Evolutionary conservation across 2,797 vertebrate genomes (phyloP).

Genomic region (Lindbergichthys nudifrons): DNA sequence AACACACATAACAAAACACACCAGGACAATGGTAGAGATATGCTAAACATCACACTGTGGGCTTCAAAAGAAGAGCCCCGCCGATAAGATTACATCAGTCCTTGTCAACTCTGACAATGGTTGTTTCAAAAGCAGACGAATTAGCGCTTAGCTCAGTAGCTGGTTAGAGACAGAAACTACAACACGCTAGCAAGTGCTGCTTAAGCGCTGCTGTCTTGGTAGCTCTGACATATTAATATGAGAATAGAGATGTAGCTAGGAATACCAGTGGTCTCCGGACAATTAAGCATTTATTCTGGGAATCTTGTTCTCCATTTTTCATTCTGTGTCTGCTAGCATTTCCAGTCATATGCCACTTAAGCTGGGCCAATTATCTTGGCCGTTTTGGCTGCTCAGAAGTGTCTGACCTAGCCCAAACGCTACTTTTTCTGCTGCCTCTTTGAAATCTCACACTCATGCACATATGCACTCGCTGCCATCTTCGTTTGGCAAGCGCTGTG

Average conservation of each 20-base stretch:
- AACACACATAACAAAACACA: constrained; percentile 70
- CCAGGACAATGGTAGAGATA: constrained; percentile 69
- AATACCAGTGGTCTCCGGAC: constrained; percentile 63
- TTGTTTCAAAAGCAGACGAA: constrained; percentile 42
- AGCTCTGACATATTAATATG: constrained; percentile 46
- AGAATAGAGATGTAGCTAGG: constrained; percentile 46
- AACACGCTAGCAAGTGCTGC: constrained; percentile 20
- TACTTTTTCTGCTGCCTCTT: constrained; percentile 88
- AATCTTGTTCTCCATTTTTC: constrained; percentile 66
- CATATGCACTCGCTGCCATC: constrained; percentile 85
- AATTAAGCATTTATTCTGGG: constrained; percentile 73
- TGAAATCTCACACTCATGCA: constrained; percentile 89
- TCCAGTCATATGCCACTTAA: constrained; percentile 91
- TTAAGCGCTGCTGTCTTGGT: constrained; percentile 26
- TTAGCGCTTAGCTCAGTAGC: constrained; percentile 17
- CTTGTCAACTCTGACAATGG: constrained; percentile 57
- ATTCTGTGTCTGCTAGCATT: constrained; percentile 70
- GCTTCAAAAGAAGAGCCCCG: constrained; percentile 64
- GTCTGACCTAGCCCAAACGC: constrained; percentile 91
- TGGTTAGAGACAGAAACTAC: constrained; percentile 8
- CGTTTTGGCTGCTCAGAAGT: constrained; percentile 87
- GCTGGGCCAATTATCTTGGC: constrained; percentile 91
- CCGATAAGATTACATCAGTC: constrained; percentile 68
- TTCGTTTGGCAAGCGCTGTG: constrained; percentile 90
- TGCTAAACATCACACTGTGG: constrained; percentile 67